These are phyloP conservation scores for Poeciliopsis infans DNA, from an alignment of 2,797 vertebrate genomes.

Conservation along the genomic window DNA sequence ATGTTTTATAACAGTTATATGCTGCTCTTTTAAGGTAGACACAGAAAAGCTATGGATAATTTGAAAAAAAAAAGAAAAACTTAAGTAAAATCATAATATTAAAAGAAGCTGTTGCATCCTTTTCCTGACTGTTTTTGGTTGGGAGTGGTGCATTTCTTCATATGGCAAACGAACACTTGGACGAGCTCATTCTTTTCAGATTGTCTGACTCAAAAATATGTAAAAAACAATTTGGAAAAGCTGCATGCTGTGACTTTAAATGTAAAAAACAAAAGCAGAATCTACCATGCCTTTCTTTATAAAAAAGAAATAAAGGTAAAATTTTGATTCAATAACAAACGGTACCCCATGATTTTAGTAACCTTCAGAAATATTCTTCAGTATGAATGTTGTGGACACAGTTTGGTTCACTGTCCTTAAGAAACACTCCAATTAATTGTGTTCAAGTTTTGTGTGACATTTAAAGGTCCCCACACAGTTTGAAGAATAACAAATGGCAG, in stretches of 20 bases:
- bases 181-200: too few species aligned
- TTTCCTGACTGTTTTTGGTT: too few species aligned
- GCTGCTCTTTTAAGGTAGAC: too few species aligned
- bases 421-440: not conserved
- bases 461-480: not conserved
- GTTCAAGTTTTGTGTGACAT: not conserved
- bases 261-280: not conserved
- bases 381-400: not conserved
- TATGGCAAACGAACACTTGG: too few species aligned
- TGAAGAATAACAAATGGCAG: not conserved
- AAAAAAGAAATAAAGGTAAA: not conserved
- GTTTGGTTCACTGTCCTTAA: not conserved
- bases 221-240: too few species aligned
- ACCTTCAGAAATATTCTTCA: not conserved
- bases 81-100: too few species aligned
- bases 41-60: too few species aligned
- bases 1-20: too few species aligned
- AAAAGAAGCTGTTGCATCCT: too few species aligned
- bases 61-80: too few species aligned
- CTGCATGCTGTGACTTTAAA: not conserved
- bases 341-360: not conserved
- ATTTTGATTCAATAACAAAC: not conserved
- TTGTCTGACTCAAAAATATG: too few species aligned
- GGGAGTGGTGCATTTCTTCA: too few species aligned
- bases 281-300: not conserved